Evolutionary conservation across 2,797 vertebrate genomes (phyloP).

Genomic region (Trachurus trachurus): DNA sequence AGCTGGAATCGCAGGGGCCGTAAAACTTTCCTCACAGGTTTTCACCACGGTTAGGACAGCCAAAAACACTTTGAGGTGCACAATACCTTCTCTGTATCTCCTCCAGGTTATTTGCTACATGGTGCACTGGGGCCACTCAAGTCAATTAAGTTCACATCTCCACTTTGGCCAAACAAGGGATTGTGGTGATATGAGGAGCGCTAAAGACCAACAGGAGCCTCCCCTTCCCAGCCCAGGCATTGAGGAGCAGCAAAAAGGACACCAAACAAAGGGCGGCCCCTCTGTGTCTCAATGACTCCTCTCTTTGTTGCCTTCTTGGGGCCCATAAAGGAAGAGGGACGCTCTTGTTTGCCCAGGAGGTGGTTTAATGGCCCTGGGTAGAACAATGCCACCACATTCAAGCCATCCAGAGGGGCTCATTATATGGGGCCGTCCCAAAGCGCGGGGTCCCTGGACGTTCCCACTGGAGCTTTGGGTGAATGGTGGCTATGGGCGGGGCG

Average conservation of each 20-base stretch:
- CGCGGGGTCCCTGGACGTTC: conserved; percentile 91
- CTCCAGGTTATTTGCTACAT: conserved; percentile 78
- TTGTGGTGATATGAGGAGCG: conserved; percentile 88
- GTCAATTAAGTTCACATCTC: conserved; percentile 99
- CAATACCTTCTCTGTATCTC: conserved; percentile 81
- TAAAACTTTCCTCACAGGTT: conserved; percentile 64
- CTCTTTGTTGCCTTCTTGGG: conserved; percentile 91
- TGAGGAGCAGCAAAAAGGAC: conserved; percentile 94
- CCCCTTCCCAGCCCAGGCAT: conserved; percentile 93
- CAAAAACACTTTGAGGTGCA: conserved; percentile 68
- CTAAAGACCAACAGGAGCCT: conserved; percentile 96
- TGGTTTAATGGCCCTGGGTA: conserved; percentile 93
- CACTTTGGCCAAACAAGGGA: conserved; percentile 96
- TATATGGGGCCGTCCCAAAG: conserved; percentile 92
- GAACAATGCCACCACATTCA: conserved; percentile 96
- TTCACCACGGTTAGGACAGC: conserved; percentile 64
- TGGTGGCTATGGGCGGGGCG: conserved; percentile 86
- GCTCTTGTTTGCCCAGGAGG: conserved; percentile 96
- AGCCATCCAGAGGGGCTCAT: conserved; percentile 90
- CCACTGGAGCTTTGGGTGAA: conserved; percentile 92
- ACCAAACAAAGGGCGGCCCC: conserved; percentile 94
- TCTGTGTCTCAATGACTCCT: conserved; percentile 93
- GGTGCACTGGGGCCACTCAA: conserved; percentile 86
- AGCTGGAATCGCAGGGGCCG: conserved; percentile 33
- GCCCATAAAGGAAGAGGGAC: conserved; percentile 95